Base-by-base conservation (phyloP, 2,888 invertebrate species). In the Bembecia ichneumoniformis region DNA sequence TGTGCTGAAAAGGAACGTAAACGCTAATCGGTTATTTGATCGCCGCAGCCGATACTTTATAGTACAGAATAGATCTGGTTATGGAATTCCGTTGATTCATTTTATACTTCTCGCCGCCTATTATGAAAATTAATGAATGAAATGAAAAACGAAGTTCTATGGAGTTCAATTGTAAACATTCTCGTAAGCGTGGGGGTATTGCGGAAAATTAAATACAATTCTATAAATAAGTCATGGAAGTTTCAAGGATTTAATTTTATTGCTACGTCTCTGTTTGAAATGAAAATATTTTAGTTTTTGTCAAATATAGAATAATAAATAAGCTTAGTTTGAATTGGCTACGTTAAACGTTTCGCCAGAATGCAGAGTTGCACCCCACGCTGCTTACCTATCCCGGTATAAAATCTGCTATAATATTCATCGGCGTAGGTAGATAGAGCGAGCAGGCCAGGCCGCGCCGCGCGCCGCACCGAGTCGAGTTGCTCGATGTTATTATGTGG, bases 21-120 rank as follows among this genome's bases (percentile, higher is more conserved):
- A 78, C 68, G 73, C 74, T 78, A 80, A 82, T 82, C 78, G 76
- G 72, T 72, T 76, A 74, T 74, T 77, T 76, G 73, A 81, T 80
- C 74, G 72, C 64, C 57, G 50, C 59, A 64, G n/a, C 16, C 65
- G 63, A 61, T 65, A 20, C 67, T 66, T 65, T 60, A 61, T 68
- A 71, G 64, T 68, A 66, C 66, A 65, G 68, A 76, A 73, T 73
- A 76, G 69, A 5, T 65, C 63, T 28, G 28, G 9, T 28, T 28
- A 28, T 28, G 28, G 28, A 28, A 9, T 28, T 28, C 28, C 7
- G 7, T 28, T 9, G 28, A 28, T 28, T 28, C 9, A 9, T 28
- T 28, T 9, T 28, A 65, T 64, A 66, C 68, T 72, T 75, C 74
- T 74, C 76, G 73, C 68, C 71, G 58, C 60, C 50, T 40, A 40